A percentile compares a stretch with the other conserved stretches of the same genome.
phyloP scores from a whole-genome alignment of 2,888 invertebrate species.

The Synergus itoensis region DNA sequence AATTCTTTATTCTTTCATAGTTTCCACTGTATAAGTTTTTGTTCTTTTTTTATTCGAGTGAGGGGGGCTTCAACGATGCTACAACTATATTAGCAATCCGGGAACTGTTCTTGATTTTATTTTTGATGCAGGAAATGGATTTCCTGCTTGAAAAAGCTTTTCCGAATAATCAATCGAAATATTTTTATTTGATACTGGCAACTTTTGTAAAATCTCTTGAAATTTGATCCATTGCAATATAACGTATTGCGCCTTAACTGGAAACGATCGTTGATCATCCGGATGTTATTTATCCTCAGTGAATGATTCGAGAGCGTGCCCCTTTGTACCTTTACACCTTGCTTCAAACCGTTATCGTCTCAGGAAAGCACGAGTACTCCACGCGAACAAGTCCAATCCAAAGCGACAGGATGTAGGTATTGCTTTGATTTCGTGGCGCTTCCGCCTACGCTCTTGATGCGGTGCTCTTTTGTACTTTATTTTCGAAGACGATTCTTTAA shows the following conservation, averaged over 20 bases:
- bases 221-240: no score
- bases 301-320: constrained; percentile 30
- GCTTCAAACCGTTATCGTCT: constrained; percentile 31
- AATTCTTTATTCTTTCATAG: neutral
- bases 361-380: constrained; percentile 31
- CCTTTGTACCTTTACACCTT: constrained; percentile 34
- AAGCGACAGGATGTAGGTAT: constrained; percentile 36
- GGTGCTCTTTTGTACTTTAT: constrained; percentile 22
- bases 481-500: constrained; percentile 18
- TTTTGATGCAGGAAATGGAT: no score
- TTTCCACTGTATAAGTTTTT: neutral
- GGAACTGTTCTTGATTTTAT: no score
- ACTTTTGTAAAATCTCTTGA: no score
- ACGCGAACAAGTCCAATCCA: constrained; percentile 25
- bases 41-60: no score
- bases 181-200: no score
- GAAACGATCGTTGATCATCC: constrained; percentile 24
- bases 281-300: constrained; percentile 26
- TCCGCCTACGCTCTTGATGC: constrained; percentile 40
- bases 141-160: no score
- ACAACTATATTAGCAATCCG: no score
- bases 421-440: constrained; percentile 35
- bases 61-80: no score
- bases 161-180: no score
- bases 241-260: neutral